Percentiles rank a stretch among this genome's conserved stretches.
Conservation (phyloP, 2,888 invertebrate genomes). For the Heterodera filipjevi region DNA sequence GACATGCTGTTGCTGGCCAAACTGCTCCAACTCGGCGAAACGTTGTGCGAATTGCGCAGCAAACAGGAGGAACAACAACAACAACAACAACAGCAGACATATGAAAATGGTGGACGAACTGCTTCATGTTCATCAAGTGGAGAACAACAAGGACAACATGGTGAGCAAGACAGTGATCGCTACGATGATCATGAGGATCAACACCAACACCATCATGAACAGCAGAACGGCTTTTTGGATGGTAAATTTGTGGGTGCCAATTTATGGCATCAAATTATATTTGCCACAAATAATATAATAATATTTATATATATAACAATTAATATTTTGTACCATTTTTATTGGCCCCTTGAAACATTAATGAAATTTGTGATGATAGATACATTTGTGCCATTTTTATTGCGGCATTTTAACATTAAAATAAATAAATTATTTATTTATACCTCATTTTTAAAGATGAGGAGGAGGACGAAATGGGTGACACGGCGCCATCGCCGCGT, state of each 20-base stretch:
- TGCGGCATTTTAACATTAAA: background rate
- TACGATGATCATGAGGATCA: too few species aligned
- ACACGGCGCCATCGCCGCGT: background rate
- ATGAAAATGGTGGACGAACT: background rate
- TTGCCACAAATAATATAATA: too few species aligned
- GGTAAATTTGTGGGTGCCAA: too few species aligned
- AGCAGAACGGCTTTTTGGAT: too few species aligned
- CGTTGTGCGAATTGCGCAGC: slow-evolving; percentile 40
- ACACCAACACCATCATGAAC: too few species aligned
- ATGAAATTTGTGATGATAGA: too few species aligned
- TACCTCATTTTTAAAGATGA: slow-evolving; percentile 13
- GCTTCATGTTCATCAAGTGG: slow-evolving; percentile 19
- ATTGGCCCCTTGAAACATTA: too few species aligned
- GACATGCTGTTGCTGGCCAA: slow-evolving; percentile 63
- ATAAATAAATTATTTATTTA: background rate
- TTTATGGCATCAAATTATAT: too few species aligned
- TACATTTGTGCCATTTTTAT: slow-evolving; percentile 1
- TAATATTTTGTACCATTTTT: too few species aligned
- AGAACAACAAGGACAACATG: background rate
- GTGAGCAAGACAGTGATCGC: too few species aligned
- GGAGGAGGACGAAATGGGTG: slow-evolving; percentile 35
- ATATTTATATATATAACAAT: too few species aligned
- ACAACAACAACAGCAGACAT: background rate
- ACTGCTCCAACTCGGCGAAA: slow-evolving; percentile 58
- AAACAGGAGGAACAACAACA: slow-evolving; percentile 27